phyloP scores from a whole-genome alignment of 2,888 invertebrate species.

The Panopea generosa region DNA sequence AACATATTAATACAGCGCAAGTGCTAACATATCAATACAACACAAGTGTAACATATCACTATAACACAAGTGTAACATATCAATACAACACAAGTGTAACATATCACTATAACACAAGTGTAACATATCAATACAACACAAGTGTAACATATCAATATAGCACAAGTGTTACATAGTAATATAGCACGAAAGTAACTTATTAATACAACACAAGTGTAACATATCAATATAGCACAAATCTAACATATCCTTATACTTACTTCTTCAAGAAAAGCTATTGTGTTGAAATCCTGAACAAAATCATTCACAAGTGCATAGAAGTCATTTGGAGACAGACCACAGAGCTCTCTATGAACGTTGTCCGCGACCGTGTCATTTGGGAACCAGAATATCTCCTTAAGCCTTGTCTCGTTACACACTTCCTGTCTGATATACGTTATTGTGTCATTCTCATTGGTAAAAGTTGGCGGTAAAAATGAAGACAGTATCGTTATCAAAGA shows the following conservation, averaged over 20 bases:
- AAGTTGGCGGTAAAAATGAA: constrained; percentile 40
- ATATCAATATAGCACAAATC: too few species aligned
- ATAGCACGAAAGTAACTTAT: too few species aligned
- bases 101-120: too few species aligned
- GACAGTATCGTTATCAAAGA: constrained; percentile 37
- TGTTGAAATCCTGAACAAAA: constrained; percentile 52
- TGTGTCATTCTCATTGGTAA: constrained; percentile 33
- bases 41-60: too few species aligned
- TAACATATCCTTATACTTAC: constrained; percentile 43
- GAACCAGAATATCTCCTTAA: constrained; percentile 64
- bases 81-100: too few species aligned
- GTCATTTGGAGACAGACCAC: constrained; percentile 62
- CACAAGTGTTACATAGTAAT: too few species aligned
- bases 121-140: too few species aligned
- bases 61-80: too few species aligned
- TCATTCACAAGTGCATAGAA: constrained; percentile 58
- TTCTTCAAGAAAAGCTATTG: constrained; percentile 43
- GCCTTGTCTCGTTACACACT: constrained; percentile 56
- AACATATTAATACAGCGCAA: too few species aligned
- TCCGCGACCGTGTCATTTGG: constrained; percentile 58
- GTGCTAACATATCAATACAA: too few species aligned
- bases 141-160: too few species aligned
- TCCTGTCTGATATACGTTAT: constrained; percentile 41
- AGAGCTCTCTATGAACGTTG: constrained; percentile 67
- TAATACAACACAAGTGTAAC: neutral